A percentile compares a stretch with the other conserved stretches of the same genome.
phyloP scores from a whole-genome alignment of 2,797 vertebrate species.

The Cyclura pinguis region DNA sequence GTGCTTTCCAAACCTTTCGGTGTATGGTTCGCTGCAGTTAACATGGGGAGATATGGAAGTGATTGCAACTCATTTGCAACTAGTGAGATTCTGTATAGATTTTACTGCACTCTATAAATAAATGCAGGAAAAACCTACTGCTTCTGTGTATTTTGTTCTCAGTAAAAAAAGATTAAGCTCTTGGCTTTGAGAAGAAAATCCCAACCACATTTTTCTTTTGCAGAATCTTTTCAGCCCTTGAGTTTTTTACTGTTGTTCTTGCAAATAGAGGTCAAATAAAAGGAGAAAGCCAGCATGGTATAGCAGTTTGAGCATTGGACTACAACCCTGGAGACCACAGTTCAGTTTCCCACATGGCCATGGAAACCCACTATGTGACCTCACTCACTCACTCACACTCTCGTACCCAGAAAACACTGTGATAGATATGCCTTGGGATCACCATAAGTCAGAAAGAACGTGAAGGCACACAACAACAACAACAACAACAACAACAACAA shows the following conservation, averaged over 20 bases:
- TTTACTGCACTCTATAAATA: neutral
- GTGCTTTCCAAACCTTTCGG: constrained; percentile 11
- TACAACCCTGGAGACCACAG: too few relatives aligned
- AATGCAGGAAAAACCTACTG: neutral
- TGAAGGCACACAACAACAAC: too few relatives aligned
- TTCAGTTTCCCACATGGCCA: too few relatives aligned
- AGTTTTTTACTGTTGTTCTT: neutral
- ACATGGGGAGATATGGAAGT: neutral
- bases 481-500: too few relatives aligned
- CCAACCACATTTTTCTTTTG: neutral
- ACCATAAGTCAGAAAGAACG: too few relatives aligned
- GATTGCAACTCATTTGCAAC: constrained; percentile 5
- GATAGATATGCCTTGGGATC: too few relatives aligned
- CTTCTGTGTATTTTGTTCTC: neutral
- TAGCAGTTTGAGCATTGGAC: too few relatives aligned
- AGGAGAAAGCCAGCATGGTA: too few relatives aligned
- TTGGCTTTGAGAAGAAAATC: neutral
- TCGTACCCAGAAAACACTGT: too few relatives aligned
- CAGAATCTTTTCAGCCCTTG: neutral
- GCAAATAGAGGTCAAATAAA: neutral
- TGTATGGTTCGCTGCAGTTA: constrained; percentile 2
- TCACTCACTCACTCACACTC: too few relatives aligned
- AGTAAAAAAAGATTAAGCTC: neutral
- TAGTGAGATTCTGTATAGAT: too few relatives aligned
- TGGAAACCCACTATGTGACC: too few relatives aligned